Conservation (phyloP, 2,113 vertebrate genomes). For the Piaya cayana region DNA sequence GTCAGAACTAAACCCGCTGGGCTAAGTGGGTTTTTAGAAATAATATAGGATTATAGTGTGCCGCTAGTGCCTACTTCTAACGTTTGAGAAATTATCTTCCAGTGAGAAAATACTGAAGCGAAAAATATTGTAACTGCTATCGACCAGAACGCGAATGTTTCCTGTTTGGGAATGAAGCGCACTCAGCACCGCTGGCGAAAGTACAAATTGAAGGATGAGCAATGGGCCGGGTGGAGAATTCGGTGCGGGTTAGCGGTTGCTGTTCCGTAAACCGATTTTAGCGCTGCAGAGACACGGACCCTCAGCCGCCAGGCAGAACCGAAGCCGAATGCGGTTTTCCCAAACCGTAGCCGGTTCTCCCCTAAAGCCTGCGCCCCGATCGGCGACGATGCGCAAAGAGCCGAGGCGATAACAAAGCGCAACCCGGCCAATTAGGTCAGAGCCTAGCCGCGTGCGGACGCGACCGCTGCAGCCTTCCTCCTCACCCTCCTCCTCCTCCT, state of each 20-base stretch:
- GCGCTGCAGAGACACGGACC: constrained; percentile 1
- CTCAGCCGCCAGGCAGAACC: background rate
- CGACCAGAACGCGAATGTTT: background rate
- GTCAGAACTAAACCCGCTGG: background rate
- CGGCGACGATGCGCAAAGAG: background rate
- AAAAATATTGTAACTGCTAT: background rate
- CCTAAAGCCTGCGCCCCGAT: background rate
- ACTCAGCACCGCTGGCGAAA: background rate
- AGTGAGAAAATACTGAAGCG: background rate
- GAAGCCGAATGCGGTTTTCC: background rate
- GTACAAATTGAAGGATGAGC: background rate
- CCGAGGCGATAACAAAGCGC: constrained; percentile 21
- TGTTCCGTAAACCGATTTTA: background rate
- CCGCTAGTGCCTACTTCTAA: background rate
- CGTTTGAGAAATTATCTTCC: background rate
- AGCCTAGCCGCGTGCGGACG: background rate
- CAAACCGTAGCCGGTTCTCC: background rate
- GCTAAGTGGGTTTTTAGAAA: background rate
- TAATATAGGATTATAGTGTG: background rate
- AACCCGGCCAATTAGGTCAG: constrained; percentile 46
- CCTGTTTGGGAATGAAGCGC: background rate
- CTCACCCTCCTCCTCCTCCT: background rate
- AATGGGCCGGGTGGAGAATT: background rate
- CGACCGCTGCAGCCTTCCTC: constrained; percentile 6
- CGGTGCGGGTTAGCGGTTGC: background rate